Conservation (phyloP, 2,888 invertebrate genomes). For the Buathra laborator region DNA sequence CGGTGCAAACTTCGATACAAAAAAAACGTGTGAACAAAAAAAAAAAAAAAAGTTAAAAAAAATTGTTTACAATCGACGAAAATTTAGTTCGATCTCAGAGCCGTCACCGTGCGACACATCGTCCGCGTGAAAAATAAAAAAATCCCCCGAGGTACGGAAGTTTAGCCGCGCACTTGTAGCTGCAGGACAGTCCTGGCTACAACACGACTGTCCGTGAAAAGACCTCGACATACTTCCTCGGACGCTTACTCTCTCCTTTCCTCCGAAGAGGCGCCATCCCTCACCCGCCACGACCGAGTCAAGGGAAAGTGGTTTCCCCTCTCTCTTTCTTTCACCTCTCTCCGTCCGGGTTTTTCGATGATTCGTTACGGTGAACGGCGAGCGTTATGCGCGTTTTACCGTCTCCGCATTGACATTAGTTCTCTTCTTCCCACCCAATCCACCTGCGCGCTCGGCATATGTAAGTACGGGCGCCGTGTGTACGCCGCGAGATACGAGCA, state of each 20-base stretch:
- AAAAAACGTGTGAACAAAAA: conserved; percentile 5
- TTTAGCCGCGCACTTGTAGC: conserved; percentile 71
- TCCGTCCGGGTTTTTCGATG: conserved; percentile 51
- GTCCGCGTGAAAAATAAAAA: conserved; percentile 34
- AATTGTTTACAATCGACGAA: neutral
- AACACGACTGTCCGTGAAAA: conserved; percentile 84
- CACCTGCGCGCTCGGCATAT: conserved; percentile 11
- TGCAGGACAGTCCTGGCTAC: conserved; percentile 76
- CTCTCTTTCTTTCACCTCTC: conserved; percentile 71
- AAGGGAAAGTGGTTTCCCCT: conserved; percentile 83
- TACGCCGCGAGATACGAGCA: conserved; percentile 35
- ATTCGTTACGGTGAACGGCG: conserved; percentile 71
- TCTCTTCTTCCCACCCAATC: conserved; percentile 27
- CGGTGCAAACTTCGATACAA: conserved; percentile 25
- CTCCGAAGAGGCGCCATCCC: conserved; percentile 80
- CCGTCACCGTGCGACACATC: conserved; percentile 39
- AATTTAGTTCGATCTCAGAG: conserved; percentile 31
- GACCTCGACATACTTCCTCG: conserved; percentile 85
- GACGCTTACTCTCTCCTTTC: conserved; percentile 77
- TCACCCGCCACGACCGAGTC: conserved; percentile 73
- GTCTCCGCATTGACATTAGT: conserved; percentile 30
- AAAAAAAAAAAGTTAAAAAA: neutral
- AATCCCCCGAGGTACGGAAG: conserved; percentile 67
- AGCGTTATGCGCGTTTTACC: conserved; percentile 50
- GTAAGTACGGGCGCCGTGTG: neutral